Conservation (phyloP, 2,797 vertebrate genomes). For the Phataginus tetradactyla region DNA sequence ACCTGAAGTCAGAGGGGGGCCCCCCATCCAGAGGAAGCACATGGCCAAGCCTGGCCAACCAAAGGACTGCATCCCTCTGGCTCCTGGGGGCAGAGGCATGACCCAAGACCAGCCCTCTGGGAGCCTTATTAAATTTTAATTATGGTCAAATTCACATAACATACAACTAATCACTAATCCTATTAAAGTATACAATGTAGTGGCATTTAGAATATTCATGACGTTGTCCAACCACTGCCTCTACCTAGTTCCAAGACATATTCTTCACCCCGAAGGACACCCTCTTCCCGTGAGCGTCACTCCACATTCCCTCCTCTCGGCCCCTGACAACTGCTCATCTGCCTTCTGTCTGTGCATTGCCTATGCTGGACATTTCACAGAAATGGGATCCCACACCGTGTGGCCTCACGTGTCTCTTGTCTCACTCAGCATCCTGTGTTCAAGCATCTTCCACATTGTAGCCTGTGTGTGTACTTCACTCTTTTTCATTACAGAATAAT, state of each 20-base stretch:
- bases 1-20: neutral
- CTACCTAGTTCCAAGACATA: neutral
- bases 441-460: neutral
- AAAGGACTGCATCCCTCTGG: neutral
- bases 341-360: neutral
- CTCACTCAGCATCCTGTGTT: neutral
- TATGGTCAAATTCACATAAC: neutral
- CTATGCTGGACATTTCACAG: neutral
- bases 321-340: neutral
- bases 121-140: neutral
- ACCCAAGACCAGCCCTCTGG: neutral
- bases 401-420: neutral
- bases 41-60: neutral
- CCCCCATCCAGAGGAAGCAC: neutral
- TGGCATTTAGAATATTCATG: neutral
- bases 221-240: neutral
- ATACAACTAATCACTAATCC: neutral
- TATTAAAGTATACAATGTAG: neutral
- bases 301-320: neutral
- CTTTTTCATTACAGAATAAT: neutral
- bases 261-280: neutral
- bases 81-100: rapidly evolving
- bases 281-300: neutral
- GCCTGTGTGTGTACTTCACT: neutral
- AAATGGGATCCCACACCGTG: neutral